phyloP scores from a whole-genome alignment of 2,113 vertebrate species.

The Pseudonaja textilis region DNA sequence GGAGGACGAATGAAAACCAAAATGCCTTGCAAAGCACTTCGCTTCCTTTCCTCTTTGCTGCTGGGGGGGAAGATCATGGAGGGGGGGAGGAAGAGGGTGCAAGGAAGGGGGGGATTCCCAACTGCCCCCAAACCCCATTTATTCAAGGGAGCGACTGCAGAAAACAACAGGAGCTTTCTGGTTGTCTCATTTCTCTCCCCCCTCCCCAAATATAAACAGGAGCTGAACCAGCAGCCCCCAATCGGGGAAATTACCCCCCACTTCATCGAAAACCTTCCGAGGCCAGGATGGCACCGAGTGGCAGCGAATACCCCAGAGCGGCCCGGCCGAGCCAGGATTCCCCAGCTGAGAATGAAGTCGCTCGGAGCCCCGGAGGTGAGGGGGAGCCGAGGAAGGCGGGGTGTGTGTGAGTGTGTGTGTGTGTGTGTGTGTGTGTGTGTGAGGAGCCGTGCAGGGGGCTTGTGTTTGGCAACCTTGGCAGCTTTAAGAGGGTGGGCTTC shows the following conservation, averaged over 20 bases:
- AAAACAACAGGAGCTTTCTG: neutral
- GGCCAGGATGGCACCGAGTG: conserved; percentile 44
- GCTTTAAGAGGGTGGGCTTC: neutral
- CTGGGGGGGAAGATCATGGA: neutral
- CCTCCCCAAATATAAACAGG: conserved; percentile 46
- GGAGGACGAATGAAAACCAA: neutral
- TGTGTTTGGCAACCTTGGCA: neutral
- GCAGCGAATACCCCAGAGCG: conserved; percentile 45
- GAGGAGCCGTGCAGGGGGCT: neutral
- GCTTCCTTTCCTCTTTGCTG: neutral
- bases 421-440: neutral
- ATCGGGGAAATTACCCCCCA: conserved; percentile 48
- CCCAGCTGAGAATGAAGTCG: conserved; percentile 22
- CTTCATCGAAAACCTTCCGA: conserved; percentile 54
- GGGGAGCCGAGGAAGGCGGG: neutral
- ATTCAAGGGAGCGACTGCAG: neutral
- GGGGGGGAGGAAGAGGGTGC: neutral
- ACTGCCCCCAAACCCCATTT: neutral
- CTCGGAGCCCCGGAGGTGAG: conserved; percentile 71
- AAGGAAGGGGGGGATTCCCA: neutral
- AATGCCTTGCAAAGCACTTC: neutral
- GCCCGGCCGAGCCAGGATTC: conserved; percentile 38
- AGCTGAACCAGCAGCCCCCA: neutral
- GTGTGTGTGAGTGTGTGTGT: neutral
- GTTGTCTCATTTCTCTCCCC: too few species aligned